Base-by-base conservation (phyloP, 1,140 invertebrate genomes). In the Leptinotarsa texana region DNA sequence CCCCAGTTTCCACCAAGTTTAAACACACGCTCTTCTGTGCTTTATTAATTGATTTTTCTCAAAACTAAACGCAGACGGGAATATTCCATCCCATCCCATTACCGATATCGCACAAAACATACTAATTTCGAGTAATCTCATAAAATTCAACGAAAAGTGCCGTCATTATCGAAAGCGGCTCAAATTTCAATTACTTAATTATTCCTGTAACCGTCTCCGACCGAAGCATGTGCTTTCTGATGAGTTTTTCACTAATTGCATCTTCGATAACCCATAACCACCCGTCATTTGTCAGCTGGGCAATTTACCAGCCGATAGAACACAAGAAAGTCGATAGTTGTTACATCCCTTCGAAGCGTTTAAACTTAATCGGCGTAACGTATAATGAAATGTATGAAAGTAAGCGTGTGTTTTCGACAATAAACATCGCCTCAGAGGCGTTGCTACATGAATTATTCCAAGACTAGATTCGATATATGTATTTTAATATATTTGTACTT, bases 211-310 rank as follows among this genome's bases (percentile, higher is more conserved):
- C 51, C 51, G 51, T 57, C n/a, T 57, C 17, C 51, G n/a, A 57
- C 11, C 63, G 63, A 22, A 21, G 63, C 63, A 65, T 65, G 21
- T 27, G 63, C 63, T 65, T 27, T 27, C 21, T 65, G 63, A 65
- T 65, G 63, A 22, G 63, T 65, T 65, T 27, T 27, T 27, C 63
- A 65, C 63, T 65, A 65, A 65, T 24, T 24, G 21, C 63, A 18
- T 65, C 63, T 65, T 65, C 13, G 63, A 65, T 65, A 65, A 65
- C 63, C 63, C 63, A 65, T 65, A 65, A 65, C 63, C 63, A 27
- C 63, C 63, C 21, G 21, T 65, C 63, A 27, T 65, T 65, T 65
- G 63, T 65, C 63, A 65, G 63, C 24, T 65, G 63, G 61, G 63
- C 21, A 65, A 65, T 65, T 65, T 65, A 65, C 21, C 63, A 65